A percentile compares a stretch with the other conserved stretches of the same genome.
phyloP scores from a whole-genome alignment of 2,888 invertebrate genomes.

The Caenorhabditis imperialis region DNA sequence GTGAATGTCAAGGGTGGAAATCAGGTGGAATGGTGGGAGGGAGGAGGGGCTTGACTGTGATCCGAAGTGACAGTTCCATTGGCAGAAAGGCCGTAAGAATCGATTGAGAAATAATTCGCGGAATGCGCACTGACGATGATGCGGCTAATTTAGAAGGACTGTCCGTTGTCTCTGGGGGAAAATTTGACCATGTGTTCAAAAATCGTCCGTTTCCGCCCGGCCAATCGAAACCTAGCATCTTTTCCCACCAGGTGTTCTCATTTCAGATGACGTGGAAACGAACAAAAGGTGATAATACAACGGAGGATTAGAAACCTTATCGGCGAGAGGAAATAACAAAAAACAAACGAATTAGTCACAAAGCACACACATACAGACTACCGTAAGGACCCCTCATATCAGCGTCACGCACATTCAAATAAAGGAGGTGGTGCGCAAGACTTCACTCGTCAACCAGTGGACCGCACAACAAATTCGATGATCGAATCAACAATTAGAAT shows the following conservation, averaged over 20 bases:
- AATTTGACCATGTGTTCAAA: constrained; percentile 50
- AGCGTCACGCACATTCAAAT: too few species aligned
- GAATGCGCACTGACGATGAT: constrained; percentile 49
- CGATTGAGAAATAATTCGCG: constrained; percentile 51
- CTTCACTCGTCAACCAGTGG: constrained; percentile 6
- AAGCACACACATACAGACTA: too few species aligned
- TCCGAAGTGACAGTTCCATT: constrained; percentile 46
- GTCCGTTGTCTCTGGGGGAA: neutral
- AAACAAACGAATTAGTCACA: too few species aligned
- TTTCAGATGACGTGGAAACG: too few species aligned
- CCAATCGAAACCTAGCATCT: too few species aligned
- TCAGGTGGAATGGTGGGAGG: too few species aligned
- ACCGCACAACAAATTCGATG: constrained; percentile 55
- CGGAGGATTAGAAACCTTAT: too few species aligned
- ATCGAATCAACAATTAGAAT: constrained; percentile 55
- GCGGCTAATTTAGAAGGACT: constrained; percentile 47
- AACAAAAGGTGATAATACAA: too few species aligned
- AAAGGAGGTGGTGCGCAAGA: constrained; percentile 41
- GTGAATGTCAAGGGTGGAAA: too few species aligned
- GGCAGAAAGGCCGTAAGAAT: constrained; percentile 14
- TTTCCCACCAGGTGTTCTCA: too few species aligned
- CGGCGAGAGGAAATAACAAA: too few species aligned
- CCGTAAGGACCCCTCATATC: too few species aligned
- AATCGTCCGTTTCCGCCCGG: constrained; percentile 50
- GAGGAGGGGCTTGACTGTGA: constrained; percentile 14